Evolutionary conservation across 2,113 vertebrate genomes (phyloP), one percentile per base, ranked within the genome.

Genomic region (Austrofundulus limnaeus): DNA sequence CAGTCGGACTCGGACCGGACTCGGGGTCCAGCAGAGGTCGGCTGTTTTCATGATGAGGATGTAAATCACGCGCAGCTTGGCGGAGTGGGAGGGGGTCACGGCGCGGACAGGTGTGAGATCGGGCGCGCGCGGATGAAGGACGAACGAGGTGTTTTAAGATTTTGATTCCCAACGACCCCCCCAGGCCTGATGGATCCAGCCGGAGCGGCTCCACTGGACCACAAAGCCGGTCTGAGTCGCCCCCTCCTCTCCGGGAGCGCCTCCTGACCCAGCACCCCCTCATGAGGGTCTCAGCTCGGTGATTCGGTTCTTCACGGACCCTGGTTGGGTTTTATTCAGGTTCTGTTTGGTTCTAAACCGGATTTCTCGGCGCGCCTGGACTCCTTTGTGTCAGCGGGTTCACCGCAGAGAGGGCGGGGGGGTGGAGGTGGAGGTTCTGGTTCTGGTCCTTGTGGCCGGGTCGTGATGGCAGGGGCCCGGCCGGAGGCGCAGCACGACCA

Each of bases 391-490:
- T 79, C 82, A 78, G 39, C 73, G 78, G 81, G 62, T 61, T 81
- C 75, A 74, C 66, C 77, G 69, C 66, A 59, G 51, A 65, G 75
- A 31, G 74, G 51, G 38, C 45, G 71, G 14, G 67, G 47, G 69
- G 77, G 53, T 12, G 51, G 51, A 11, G 51, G n/a, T n/a, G 61
- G 72, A 69, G 82, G 71, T 49, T 80, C 54, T 34, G 73, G 50
- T 76, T 77, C 72, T 53, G 70, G 46, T 64, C 72, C 83, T 74
- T 67, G 68, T 78, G 79, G 70, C 77, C 68, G 77, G 75, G 79
- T 64, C 72, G 89, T 49, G 73, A 93, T 93, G 92, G 91, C 91
- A 72, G 88, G 73, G 75, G 72, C 87, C 64, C 85, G 84, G 47
- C 70, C 83, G 73, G 88, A 92, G 74, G 77, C 72, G 61, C 87